Percentiles rank a stretch among this genome's conserved stretches.
phyloP scores from a whole-genome alignment of 2,888 invertebrate genomes.

The Willowsia nigromaculata region DNA sequence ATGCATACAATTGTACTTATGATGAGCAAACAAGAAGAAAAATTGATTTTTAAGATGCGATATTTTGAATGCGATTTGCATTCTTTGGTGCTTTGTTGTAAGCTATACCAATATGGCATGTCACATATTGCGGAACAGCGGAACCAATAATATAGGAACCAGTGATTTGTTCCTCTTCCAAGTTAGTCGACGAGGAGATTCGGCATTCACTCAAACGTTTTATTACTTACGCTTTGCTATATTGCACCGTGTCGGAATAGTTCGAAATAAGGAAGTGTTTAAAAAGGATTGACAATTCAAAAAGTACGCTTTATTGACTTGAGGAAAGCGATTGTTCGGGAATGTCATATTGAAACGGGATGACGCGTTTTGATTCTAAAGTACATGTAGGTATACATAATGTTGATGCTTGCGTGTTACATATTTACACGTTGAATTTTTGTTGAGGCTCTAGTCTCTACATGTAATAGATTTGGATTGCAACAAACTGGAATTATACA shows the following conservation, averaged over 20 bases:
- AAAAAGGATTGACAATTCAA: constrained; percentile 22
- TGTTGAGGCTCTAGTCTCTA: not conserved
- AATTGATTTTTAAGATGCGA: no score
- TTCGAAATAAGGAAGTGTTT: not conserved
- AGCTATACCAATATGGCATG: not conserved
- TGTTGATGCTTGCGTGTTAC: not conserved
- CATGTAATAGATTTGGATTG: no score
- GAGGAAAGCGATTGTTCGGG: not conserved
- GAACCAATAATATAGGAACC: not conserved
- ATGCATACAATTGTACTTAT: no score
- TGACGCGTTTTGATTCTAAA: no score
- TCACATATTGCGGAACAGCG: not conserved
- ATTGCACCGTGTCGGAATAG: not conserved
- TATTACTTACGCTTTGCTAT: not conserved
- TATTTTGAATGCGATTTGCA: not conserved
- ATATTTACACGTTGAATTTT: not conserved
- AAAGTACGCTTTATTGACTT: constrained; percentile 32
- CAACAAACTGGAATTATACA: not conserved
- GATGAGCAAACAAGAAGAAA: no score
- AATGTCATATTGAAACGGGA: not conserved
- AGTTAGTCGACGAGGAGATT: not conserved
- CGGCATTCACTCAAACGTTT: not conserved
- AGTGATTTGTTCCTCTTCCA: not conserved
- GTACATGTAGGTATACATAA: not conserved
- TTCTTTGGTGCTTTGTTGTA: not conserved